Percentiles rank a stretch among this genome's conserved stretches.
These are phyloP conservation scores for Physella acuta DNA, from an alignment of 1,140 invertebrate genomes.

Conservation along the genomic window DNA sequence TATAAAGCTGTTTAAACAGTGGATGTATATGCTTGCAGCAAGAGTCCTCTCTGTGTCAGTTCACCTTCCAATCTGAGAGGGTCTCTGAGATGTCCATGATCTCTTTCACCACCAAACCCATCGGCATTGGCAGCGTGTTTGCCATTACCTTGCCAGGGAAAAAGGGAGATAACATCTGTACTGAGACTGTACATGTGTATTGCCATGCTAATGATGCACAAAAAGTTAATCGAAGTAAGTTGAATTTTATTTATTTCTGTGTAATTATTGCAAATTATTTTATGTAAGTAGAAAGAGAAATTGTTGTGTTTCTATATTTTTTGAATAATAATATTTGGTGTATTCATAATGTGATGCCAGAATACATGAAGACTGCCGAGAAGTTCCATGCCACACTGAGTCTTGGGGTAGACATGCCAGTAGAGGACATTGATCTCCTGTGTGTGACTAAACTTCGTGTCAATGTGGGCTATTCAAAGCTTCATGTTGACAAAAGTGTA, in stretches of 20 bases:
- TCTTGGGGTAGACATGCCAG: slow-evolving; percentile 11
- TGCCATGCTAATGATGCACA: not conserved
- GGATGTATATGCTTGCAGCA: slow-evolving; percentile 8
- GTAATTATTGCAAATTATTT: too few species aligned
- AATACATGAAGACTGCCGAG: not conserved
- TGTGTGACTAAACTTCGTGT: not conserved
- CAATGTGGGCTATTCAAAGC: slow-evolving; percentile 3
- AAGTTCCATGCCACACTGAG: slow-evolving; percentile 5
- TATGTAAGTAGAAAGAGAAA: not conserved
- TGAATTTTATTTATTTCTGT: too few species aligned
- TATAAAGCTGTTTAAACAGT: not conserved
- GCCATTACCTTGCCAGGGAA: slow-evolving; percentile 17
- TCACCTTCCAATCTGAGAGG: slow-evolving; percentile 1
- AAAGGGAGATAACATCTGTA: not conserved
- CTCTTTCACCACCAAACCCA: not conserved
- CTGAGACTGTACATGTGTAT: not conserved
- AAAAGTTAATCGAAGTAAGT: slow-evolving; percentile 10
- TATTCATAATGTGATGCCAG: not conserved
- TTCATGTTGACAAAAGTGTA: slow-evolving; percentile 6
- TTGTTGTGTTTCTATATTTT: not conserved
- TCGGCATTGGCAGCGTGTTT: not conserved
- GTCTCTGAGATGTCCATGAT: not conserved
- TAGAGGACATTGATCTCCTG: not conserved
- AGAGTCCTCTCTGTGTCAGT: slow-evolving; percentile 10
- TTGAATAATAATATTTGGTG: not conserved